Base-by-base conservation (phyloP, 2,888 invertebrate genomes). In the Theretra japonica region DNA sequence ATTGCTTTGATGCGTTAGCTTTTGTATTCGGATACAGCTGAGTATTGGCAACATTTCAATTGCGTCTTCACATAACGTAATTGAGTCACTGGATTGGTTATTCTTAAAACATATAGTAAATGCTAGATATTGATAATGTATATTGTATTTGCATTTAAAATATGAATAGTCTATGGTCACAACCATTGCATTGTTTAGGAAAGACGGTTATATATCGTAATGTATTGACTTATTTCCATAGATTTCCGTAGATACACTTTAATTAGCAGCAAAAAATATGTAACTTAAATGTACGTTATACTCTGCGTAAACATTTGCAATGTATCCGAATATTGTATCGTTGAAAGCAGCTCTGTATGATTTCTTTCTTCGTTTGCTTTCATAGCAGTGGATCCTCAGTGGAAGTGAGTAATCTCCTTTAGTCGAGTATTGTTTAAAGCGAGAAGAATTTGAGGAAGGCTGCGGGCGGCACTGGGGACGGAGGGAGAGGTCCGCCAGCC, bases 381-480 rank as follows among this genome's bases (percentile, higher is more conserved):
- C 23, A 23, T 48, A 21, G 17, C 0, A 6, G 3, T 53, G 8
- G 23, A 23, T 68, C 48, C 5, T 28, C 56, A 30, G 23, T 33
- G n/a, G 25, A 48, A 57, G 48, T 71, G 19, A 53, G 33, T 57
- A 65, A 28, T 30, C 11, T 57, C 57, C 15, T 65, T 57, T 53
- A 33, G 48, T 33, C 7, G 33, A 57, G 28, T 50, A 58, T 28
- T 11, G 76, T 75, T 85, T 96, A 98, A 90, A 98, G 96, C 56
- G 98, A 98, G 95, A 98, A 98, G 92, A 98, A 98, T 90, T 98
- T 98, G 71, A 98, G 95, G 93, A 98, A 98, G 81, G 97, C 98
- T 62, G 97, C 97, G 56, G 98, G 98, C 30, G 98, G 97, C 74
- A 98, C 96, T 19, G 98, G 98, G 88, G 97, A 96, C 73, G 97